Evolutionary conservation across 2,113 vertebrate species (phyloP).

Genomic region (Rallus limicola): DNA sequence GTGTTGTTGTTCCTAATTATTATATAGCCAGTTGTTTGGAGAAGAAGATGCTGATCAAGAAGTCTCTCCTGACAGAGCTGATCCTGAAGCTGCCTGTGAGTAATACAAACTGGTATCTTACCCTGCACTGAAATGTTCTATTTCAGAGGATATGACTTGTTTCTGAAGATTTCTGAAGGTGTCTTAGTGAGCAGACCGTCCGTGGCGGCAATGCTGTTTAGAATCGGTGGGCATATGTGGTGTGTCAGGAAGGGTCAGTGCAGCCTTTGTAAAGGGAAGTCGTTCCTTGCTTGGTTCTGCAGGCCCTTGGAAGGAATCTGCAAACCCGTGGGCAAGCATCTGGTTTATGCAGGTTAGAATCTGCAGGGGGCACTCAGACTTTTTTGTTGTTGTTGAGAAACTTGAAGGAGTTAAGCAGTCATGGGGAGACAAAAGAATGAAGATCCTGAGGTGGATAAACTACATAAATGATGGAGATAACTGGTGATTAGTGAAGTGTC

Average conservation of each 20-base stretch:
- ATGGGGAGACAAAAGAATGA: neutral
- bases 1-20: slow-evolving; percentile 41
- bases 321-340: neutral
- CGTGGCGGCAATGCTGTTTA: accelerated
- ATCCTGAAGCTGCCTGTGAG: slow-evolving; percentile 97
- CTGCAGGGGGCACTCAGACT: neutral
- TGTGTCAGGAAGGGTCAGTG: neutral
- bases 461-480: neutral
- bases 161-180: neutral
- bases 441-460: neutral
- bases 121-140: neutral
- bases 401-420: neutral
- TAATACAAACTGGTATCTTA: neutral
- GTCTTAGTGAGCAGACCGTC: neutral
- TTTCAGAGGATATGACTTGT: neutral
- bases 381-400: neutral
- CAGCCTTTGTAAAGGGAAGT: neutral
- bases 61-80: slow-evolving; percentile 96
- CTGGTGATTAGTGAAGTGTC: neutral
- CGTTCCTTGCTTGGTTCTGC: accelerated
- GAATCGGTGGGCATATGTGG: neutral
- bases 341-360: neutral
- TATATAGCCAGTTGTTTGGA: slow-evolving; percentile 91
- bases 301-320: neutral
- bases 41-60: slow-evolving; percentile 99